These are phyloP conservation scores for Ovis canadensis DNA, from an alignment of 2,113 vertebrate species.

Conservation along the genomic window DNA sequence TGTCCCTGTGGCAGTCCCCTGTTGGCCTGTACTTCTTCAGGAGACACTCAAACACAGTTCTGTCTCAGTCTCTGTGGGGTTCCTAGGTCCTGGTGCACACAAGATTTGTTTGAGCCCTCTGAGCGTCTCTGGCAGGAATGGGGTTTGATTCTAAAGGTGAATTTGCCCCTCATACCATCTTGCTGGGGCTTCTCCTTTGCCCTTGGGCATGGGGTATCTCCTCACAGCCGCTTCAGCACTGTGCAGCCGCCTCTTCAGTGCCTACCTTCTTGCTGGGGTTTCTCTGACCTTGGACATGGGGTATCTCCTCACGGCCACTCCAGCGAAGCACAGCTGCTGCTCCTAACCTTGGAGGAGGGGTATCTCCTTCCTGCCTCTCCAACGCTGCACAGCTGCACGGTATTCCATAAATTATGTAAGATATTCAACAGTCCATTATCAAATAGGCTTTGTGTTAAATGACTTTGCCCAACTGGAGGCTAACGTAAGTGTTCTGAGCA, in stretches of 20 bases:
- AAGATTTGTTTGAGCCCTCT: neutral
- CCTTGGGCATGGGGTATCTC: neutral
- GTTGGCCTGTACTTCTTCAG: neutral
- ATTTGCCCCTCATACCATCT: neutral
- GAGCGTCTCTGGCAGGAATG: neutral
- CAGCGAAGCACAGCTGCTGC: neutral
- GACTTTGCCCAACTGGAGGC: neutral
- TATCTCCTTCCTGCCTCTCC: neutral
- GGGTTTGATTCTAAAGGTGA: neutral
- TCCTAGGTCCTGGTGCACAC: neutral
- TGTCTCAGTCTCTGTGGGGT: neutral
- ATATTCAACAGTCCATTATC: neutral
- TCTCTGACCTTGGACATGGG: neutral
- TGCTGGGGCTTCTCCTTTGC: neutral
- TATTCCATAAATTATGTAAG: neutral
- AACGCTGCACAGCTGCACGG: fast-evolving
- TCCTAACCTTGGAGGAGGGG: neutral
- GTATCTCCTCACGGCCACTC: neutral
- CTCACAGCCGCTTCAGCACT: fast-evolving
- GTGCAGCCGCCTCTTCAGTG: neutral
- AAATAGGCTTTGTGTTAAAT: neutral
- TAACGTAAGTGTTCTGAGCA: neutral
- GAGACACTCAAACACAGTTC: neutral
- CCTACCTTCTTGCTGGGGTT: neutral
- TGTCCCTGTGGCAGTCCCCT: neutral